phyloP scores from a whole-genome alignment of 2,888 invertebrate species.

The Adela reaumurella region DNA sequence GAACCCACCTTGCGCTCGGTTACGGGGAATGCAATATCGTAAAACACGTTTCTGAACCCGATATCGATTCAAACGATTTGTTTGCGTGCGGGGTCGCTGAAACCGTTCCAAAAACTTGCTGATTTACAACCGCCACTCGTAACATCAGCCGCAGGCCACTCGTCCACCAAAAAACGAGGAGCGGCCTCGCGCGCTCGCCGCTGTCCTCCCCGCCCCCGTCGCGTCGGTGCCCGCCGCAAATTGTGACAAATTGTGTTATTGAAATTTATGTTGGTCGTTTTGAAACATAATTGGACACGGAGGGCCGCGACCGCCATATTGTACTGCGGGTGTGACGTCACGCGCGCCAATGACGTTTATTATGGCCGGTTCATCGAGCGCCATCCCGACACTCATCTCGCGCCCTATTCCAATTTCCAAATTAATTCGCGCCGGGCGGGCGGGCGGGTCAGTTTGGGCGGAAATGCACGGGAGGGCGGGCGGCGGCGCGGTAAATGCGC shows the following conservation, averaged over 20 bases:
- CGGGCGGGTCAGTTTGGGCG: conserved; percentile 9
- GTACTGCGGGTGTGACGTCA: conserved; percentile 34
- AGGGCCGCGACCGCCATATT: conserved; percentile 20
- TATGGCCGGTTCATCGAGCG: conserved; percentile 38
- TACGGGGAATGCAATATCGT: no score
- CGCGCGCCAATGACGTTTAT: conserved; percentile 45
- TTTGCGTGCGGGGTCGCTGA: not conserved
- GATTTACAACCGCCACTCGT: not conserved
- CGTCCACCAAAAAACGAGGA: not conserved
- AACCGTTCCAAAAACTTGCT: not conserved
- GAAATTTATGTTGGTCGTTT: conserved; percentile 48
- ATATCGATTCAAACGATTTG: no score
- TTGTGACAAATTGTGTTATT: conserved; percentile 47
- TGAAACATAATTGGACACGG: conserved; percentile 45
- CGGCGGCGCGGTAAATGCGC: no score
- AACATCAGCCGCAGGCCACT: not conserved
- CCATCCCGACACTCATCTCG: conserved; percentile 25
- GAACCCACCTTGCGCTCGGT: no score
- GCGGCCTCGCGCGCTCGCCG: not conserved
- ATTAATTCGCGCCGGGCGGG: conserved; percentile 31
- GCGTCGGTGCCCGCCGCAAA: conserved; percentile 22
- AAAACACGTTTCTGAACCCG: no score
- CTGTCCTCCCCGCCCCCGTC: conserved; percentile 17
- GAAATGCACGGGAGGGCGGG: no score
- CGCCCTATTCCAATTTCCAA: conserved; percentile 28